Evolutionary conservation across 2,113 vertebrate species (phyloP).

Genomic region (Indicator indicator): DNA sequence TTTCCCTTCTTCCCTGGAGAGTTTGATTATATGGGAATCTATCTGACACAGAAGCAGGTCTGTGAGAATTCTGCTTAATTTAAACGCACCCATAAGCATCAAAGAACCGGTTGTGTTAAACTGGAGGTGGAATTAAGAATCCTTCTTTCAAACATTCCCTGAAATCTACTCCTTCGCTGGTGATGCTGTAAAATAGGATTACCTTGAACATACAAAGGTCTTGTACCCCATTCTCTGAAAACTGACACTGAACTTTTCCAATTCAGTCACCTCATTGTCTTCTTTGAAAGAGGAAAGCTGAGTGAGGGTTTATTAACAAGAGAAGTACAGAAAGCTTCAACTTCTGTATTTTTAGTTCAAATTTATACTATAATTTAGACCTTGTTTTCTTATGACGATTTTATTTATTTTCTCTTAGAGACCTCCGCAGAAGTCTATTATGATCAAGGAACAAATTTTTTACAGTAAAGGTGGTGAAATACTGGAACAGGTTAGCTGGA

Average conservation of each 20-base stretch:
- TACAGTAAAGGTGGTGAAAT: neutral
- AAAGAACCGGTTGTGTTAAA: neutral
- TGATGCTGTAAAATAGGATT: neutral
- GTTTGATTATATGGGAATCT: neutral
- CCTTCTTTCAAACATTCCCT: neutral
- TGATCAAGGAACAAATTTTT: neutral
- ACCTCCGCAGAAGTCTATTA: neutral
- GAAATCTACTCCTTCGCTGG: neutral
- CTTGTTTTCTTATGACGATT: neutral
- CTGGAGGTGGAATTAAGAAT: neutral
- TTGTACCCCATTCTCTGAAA: neutral
- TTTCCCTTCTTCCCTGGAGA: neutral
- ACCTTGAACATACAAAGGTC: neutral
- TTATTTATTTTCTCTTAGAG: neutral
- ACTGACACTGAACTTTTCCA: neutral
- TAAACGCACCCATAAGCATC: neutral
- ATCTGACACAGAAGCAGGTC: neutral
- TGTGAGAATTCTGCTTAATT: neutral
- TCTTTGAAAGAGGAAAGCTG: neutral
- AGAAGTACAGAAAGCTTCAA: neutral
- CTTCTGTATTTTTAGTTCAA: neutral
- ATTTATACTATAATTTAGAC: neutral
- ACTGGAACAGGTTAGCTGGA: neutral
- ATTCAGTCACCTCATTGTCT: neutral
- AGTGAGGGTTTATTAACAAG: neutral